Percentiles rank a stretch among this genome's conserved stretches.
Conservation (phyloP, 2,113 vertebrate genomes). For the Chiloscyllium plagiosum region DNA sequence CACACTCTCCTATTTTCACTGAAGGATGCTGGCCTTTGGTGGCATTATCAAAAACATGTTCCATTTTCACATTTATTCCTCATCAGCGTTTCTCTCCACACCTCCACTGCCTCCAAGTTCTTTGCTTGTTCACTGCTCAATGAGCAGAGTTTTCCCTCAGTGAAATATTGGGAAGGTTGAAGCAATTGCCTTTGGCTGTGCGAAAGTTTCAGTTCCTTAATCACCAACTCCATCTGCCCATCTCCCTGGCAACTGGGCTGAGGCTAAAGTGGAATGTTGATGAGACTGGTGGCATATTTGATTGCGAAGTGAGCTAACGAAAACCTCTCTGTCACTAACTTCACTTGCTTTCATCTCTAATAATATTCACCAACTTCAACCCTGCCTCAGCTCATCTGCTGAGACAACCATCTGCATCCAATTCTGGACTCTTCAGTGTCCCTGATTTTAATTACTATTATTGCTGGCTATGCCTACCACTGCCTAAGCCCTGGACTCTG, state of each 20-base stretch:
- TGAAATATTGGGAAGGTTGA: background rate
- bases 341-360: no score
- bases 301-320: no score
- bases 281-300: no score
- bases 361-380: no score
- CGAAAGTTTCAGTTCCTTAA: background rate
- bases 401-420: no score
- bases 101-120: background rate
- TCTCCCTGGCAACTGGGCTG: background rate
- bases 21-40: background rate
- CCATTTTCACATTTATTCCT: background rate
- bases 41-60: background rate
- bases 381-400: no score
- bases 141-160: background rate
- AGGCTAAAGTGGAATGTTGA: no score
- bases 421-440: no score
- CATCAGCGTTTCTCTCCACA: background rate
- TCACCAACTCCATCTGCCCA: background rate
- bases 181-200: background rate
- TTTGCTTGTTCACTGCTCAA: background rate
- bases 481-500: no score
- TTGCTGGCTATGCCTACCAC: no score
- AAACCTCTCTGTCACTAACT: no score
- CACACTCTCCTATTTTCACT: background rate
- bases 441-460: no score